Base-by-base conservation (phyloP, 2,113 vertebrate species). In the Myotis brandtii region DNA sequence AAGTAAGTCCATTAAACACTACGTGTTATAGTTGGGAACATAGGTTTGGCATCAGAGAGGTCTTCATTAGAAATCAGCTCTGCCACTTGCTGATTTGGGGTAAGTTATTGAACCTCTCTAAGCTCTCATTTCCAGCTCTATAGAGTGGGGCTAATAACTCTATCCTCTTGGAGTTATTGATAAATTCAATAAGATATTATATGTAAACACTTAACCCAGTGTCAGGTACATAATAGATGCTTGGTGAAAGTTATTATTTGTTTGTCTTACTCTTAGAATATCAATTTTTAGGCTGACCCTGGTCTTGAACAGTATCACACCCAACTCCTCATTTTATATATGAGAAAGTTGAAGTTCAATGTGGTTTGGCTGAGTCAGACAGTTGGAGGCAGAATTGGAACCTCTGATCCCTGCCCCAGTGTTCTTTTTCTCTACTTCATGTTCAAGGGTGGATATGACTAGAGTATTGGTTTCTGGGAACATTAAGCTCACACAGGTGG, bases 261-360 rank as follows among this genome's bases (percentile, higher is more conserved):
- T 66, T 66, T 66, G 16, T 94, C 70, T 94, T 92, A 85, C 14
- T 62, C 34, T 50, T 83, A n/a, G 37, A 87, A 72, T 72, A 54
- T 48, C 59, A 20, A 3, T 37, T 62, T 92, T 69, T 20, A 70
- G 13, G 13, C 18, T 52, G 30, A 32, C 17, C 17, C 59, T 48
- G n/a, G 64, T 66, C n/a, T 72, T 62, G 11, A 66, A n/a, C 48
- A 50, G 54, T n/a, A 46, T 77, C 8, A 4, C 43, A 30, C 34
- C 25, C 77, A 95, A 14, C 12, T 67, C 52, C 14, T 72, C 25
- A 43, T 25, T 59, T 67, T 79, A 73, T 43, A 64, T 64, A 48
- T 25, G 14, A 83, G 62, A 52, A 77, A 76, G 70, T 16, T 25
- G 40, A 90, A 52, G 46, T 87, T 43, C 76, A 21, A 27, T 48